Evolutionary conservation across 2,113 vertebrate species (phyloP).

Genomic region (Poeciliopsis occidentalis): DNA sequence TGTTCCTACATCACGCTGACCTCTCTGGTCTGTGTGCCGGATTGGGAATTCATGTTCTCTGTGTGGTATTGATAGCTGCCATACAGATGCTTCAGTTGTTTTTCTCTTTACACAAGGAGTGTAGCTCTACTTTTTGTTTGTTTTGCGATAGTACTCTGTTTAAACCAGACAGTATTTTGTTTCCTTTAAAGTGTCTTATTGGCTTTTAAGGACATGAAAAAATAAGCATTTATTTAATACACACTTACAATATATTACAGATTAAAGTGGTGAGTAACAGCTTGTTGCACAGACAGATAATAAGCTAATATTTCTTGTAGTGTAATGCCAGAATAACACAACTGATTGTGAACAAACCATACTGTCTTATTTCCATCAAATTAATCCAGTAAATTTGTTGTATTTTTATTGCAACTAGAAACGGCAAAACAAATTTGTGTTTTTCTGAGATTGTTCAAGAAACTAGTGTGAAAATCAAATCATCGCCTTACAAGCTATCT

Average conservation of each 20-base stretch:
- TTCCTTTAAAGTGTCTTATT: not conserved
- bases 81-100: not conserved
- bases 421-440: not conserved
- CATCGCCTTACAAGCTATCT: no score
- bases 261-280: no score
- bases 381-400: not conserved
- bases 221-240: no score
- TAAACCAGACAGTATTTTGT: not conserved
- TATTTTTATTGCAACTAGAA: not conserved
- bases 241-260: no score
- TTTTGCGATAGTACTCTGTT: no score
- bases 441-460: not conserved
- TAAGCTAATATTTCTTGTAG: not conserved
- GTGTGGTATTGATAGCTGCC: conserved; percentile 2
- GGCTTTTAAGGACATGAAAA: no score
- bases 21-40: conserved; percentile 37
- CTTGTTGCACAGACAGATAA: not conserved
- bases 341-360: not conserved
- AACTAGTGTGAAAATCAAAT: no score
- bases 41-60: conserved; percentile 42
- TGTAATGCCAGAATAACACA: not conserved
- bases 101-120: not conserved
- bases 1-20: conserved; percentile 48
- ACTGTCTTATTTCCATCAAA: not conserved
- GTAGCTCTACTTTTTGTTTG: not conserved